These are phyloP conservation scores for Steinernema scapterisci DNA, from an alignment of 2,888 invertebrate genomes.

Conservation along the genomic window DNA sequence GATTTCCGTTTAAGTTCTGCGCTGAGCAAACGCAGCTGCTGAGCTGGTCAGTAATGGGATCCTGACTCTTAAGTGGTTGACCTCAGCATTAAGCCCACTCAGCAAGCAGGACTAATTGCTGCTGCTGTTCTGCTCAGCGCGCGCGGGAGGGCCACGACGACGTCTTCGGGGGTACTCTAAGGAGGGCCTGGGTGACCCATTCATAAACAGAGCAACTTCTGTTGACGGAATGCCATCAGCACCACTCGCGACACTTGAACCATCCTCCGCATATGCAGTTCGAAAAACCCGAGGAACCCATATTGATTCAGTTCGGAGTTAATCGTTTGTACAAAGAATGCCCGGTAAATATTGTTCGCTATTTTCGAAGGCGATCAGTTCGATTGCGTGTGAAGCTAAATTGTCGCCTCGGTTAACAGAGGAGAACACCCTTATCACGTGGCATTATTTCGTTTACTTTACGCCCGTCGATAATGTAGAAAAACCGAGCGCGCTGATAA, in stretches of 20 bases:
- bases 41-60: constrained; percentile 27
- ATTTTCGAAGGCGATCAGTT: not conserved
- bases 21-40: constrained; percentile 24
- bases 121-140: not conserved
- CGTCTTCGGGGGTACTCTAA: not conserved
- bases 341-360: not conserved
- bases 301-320: not conserved
- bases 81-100: constrained; percentile 31
- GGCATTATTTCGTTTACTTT: constrained; percentile 17
- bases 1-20: not conserved
- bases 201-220: constrained; percentile 26
- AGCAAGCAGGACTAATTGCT: constrained; percentile 28
- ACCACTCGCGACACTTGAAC: not conserved
- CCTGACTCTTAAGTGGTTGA: constrained; percentile 31
- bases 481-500: constrained; percentile 10
- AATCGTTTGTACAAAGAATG: not conserved
- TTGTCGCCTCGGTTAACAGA: not conserved
- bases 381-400: not conserved
- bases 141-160: not conserved
- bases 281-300: too few species aligned
- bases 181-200: not conserved
- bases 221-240: constrained; percentile 8
- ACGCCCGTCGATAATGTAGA: constrained; percentile 5
- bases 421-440: not conserved
- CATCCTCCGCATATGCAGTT: not conserved